Percentiles rank a stretch among this genome's conserved stretches.
Conservation (phyloP, 2,888 invertebrate species). For the Ennomos quercinarius region DNA sequence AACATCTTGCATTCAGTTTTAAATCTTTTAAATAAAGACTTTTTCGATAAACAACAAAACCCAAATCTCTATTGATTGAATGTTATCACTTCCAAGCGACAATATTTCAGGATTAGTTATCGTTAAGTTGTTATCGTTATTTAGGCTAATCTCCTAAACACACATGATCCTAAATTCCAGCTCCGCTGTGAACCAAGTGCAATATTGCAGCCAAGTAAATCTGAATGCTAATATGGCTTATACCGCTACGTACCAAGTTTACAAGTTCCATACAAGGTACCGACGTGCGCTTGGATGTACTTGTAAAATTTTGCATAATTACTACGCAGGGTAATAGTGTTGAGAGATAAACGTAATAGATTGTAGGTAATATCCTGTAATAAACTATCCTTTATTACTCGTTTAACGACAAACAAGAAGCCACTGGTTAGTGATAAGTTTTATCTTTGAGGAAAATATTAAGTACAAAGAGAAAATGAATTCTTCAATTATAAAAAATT, state of each 20-base stretch:
- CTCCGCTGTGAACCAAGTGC: conserved; percentile 28
- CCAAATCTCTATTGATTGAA: too few relatives aligned
- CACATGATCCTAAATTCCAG: conserved; percentile 28
- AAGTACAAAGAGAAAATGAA: too few relatives aligned
- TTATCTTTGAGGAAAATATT: too few relatives aligned
- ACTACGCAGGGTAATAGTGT: conserved; percentile 25
- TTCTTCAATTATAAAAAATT: too few relatives aligned
- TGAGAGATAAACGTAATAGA: conserved; percentile 32
- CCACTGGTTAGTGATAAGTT: not conserved
- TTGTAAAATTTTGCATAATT: conserved; percentile 51
- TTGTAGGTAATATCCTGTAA: conserved; percentile 28
- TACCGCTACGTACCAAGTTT: conserved; percentile 46
- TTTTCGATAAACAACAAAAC: too few relatives aligned
- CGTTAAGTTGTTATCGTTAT: too few relatives aligned
- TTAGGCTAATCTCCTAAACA: conserved; percentile 20
- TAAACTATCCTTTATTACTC: conserved; percentile 20
- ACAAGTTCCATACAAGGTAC: conserved; percentile 48
- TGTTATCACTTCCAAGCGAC: too few relatives aligned
- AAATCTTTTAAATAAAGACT: too few relatives aligned
- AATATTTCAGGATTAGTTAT: too few relatives aligned
- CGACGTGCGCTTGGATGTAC: conserved; percentile 46
- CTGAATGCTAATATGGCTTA: conserved; percentile 59
- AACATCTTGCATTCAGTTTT: too few relatives aligned
- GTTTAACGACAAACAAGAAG: conserved; percentile 11
- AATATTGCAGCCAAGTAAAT: conserved; percentile 44